These are phyloP conservation scores for Hesperophylax magnus DNA, from an alignment of 1,140 invertebrate genomes.

Conservation along the genomic window DNA sequence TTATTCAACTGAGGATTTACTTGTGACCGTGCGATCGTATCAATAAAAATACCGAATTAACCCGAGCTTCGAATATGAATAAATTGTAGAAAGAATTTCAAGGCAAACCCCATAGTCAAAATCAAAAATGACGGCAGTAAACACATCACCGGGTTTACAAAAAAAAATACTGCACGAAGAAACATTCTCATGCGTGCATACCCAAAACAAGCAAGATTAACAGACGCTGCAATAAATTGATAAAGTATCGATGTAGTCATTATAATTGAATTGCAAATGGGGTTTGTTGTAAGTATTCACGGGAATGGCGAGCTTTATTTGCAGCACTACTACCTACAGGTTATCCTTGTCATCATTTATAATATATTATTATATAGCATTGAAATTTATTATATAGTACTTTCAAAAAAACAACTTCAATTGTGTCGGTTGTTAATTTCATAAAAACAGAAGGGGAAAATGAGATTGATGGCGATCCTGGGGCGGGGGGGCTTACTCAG, in stretches of 20 bases:
- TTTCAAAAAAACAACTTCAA: too few species aligned
- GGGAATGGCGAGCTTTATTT: not conserved
- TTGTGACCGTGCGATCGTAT: not conserved
- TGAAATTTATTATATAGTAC: too few species aligned
- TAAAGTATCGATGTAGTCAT: not conserved
- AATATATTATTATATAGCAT: too few species aligned
- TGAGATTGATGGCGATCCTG: not conserved
- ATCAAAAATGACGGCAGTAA: conserved; percentile 13
- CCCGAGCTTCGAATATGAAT: conserved; percentile 1
- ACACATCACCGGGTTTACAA: conserved; percentile 4
- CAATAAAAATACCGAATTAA: not conserved
- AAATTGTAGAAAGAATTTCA: conserved; percentile 37
- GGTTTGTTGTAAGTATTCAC: not conserved
- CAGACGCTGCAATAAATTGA: not conserved
- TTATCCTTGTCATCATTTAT: conserved; percentile 1
- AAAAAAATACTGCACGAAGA: not conserved
- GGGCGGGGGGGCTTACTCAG: not conserved
- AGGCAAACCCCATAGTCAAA: conserved; percentile 25
- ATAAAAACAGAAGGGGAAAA: not conserved
- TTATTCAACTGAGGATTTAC: not conserved
- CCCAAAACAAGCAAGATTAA: not conserved
- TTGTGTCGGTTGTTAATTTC: too few species aligned
- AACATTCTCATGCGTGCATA: conserved; percentile 19
- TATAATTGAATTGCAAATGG: not conserved
- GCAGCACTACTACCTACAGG: not conserved